Evolutionary conservation across 2,797 vertebrate species (phyloP), one percentile per base, ranked within the genome.

Genomic region (Eulemur albifrons): DNA sequence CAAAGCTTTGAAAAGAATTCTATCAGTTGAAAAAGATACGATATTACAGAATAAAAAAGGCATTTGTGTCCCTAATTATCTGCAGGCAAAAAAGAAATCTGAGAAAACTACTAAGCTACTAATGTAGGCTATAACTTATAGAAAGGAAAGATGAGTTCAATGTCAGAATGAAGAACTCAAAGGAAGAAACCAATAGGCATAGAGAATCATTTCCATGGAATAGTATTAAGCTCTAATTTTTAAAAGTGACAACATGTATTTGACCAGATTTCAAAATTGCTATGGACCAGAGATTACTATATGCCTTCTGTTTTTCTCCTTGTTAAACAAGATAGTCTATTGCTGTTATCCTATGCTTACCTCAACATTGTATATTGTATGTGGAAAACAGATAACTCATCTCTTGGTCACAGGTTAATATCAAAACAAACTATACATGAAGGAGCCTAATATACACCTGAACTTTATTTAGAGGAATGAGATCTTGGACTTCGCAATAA

Each of bases 191-290:
- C 54, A 84, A 84, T 18, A 82, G 35, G 25, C 32, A 35, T 11
- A 54, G 6, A 84, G 17, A 84, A 87, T 80, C 18, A 77, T 38
- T 81, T 77, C 32, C 43, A 52, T 45, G 18, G 4, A 90, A 32
- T 3, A 75, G 10, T 43, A 30, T 13, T 83, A 45, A 27, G 14
- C 5, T 84, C 32, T 88, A 27, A 17, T 32, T 40, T 45, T 59
- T 82, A 82, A 21, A 17, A 72, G 72, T 48, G 7, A 2, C 32
- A 69, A 81, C 50, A 50, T 21, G 11, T 81, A 1, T 27, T 14
- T 88, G 54, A n/a, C 48, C 57, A n/a, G 12, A 88, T 95, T 96
- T 86, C 61, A 85, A 12, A 95, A 94, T 80, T 85, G 7, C 84
- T 92, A 38, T 88, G 81, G 14, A 72, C 59, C n/a, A 89, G 8